Percentiles rank a stretch among this genome's conserved stretches.
Evolutionary conservation across 1,140 invertebrate species (phyloP).

Genomic region (Drosophila guanche): DNA sequence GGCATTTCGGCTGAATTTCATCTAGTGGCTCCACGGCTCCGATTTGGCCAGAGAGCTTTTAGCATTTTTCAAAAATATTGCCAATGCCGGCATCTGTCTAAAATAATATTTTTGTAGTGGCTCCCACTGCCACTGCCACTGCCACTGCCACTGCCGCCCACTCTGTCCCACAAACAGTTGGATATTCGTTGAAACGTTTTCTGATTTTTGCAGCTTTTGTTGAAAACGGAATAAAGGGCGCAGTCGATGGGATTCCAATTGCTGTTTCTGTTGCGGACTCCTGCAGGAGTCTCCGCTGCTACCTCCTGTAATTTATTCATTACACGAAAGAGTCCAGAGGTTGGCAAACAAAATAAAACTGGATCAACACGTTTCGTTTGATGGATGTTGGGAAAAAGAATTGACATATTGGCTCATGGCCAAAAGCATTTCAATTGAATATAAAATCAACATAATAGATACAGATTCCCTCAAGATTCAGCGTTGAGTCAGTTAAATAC

Average conservation of each 20-base stretch:
- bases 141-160: not conserved
- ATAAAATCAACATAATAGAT: no score
- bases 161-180: slow-evolving; percentile 9
- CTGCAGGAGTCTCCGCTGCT: slow-evolving; percentile 1
- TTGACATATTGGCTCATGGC: no score
- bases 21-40: no score
- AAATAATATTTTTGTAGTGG: slow-evolving; percentile 26
- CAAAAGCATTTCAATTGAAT: no score
- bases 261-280: slow-evolving; percentile 22
- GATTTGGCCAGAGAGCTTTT: slow-evolving; percentile 9
- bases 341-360: no score
- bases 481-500: no score
- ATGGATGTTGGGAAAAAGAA: no score
- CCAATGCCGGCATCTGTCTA: slow-evolving; percentile 1
- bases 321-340: no score
- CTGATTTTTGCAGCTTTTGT: slow-evolving; percentile 23
- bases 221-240: slow-evolving; percentile 29
- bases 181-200: slow-evolving; percentile 27
- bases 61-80: slow-evolving; percentile 29
- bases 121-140: not conserved
- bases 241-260: slow-evolving; percentile 39
- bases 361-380: no score
- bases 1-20: slow-evolving; percentile 19
- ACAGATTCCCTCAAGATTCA: no score
- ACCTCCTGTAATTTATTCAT: no score